phyloP scores from a whole-genome alignment of 2,113 vertebrate species.

The Chauna torquata region DNA sequence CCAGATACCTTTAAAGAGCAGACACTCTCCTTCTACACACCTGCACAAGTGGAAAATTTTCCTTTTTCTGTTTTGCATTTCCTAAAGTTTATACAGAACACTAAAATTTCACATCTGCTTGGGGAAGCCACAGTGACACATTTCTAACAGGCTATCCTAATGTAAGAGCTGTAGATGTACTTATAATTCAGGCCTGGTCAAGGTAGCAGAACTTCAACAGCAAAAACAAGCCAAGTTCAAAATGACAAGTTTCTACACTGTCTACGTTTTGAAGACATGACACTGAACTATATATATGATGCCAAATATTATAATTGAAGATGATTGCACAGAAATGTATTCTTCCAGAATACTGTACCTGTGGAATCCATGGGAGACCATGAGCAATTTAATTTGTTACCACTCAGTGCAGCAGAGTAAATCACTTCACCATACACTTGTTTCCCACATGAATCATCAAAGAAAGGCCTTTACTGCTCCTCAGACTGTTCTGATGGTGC shows the following conservation, averaged over 20 bases:
- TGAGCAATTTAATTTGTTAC: not conserved
- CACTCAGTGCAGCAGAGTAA: not conserved
- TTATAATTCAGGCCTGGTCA: not conserved
- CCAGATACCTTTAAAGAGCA: not conserved
- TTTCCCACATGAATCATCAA: not conserved
- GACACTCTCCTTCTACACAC: not conserved
- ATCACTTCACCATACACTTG: not conserved
- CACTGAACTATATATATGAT: not conserved
- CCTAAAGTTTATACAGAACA: not conserved
- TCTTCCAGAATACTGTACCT: not conserved
- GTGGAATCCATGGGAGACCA: not conserved
- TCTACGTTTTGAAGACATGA: not conserved
- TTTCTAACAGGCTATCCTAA: not conserved
- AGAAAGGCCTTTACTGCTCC: not conserved
- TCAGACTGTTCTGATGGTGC: not conserved
- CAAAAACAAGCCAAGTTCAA: not conserved
- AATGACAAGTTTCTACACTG: not conserved
- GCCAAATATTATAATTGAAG: not conserved
- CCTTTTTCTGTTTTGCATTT: not conserved
- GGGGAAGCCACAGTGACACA: not conserved
- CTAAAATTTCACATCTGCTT: not conserved
- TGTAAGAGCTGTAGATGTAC: not conserved
- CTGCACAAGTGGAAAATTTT: not conserved
- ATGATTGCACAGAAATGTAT: not conserved
- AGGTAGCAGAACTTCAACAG: not conserved